Conservation (phyloP, 1,140 invertebrate species). For the Drosophila insularis region DNA sequence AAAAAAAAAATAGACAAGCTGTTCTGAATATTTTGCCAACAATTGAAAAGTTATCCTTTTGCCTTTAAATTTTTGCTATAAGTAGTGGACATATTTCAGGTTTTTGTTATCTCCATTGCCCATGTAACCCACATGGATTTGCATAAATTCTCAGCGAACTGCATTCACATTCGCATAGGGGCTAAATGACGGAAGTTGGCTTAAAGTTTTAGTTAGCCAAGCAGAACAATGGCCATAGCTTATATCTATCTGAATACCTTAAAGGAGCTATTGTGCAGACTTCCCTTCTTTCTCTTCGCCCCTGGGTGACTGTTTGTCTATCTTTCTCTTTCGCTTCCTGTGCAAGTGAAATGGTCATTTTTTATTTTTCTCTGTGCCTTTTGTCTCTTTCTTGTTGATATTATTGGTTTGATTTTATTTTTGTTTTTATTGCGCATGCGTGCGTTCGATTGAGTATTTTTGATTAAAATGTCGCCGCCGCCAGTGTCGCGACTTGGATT, state of each 20-base stretch:
- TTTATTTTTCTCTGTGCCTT: constrained; percentile 17
- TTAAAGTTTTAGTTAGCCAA: constrained; percentile 48
- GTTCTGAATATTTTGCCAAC: too few species aligned
- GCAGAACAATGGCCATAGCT: constrained; percentile 44
- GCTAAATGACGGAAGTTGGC: constrained; percentile 55
- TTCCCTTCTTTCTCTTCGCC: too few species aligned
- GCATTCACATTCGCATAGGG: constrained; percentile 72
- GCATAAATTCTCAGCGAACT: constrained; percentile 60
- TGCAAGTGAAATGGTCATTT: constrained; percentile 60
- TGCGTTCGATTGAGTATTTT: constrained; percentile 82
- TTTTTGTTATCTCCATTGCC: background rate
- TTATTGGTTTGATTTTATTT: constrained; percentile 73
- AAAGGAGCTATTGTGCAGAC: constrained; percentile 3
- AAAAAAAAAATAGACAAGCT: too few species aligned
- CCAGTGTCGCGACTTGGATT: constrained; percentile 45
- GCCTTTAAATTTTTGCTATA: too few species aligned
- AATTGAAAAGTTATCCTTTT: too few species aligned
- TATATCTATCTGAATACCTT: constrained; percentile 14
- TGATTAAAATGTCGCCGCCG: constrained; percentile 78
- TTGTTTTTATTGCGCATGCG: constrained; percentile 82
- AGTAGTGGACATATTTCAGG: background rate
- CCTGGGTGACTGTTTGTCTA: background rate
- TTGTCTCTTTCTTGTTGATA: constrained; percentile 49
- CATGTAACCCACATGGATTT: constrained; percentile 54
- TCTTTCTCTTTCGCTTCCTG: constrained; percentile 11